Evolutionary conservation across 64 coral and sea anemone genomes (phyloP).

Genomic region (Dendronephthya gigantea): DNA sequence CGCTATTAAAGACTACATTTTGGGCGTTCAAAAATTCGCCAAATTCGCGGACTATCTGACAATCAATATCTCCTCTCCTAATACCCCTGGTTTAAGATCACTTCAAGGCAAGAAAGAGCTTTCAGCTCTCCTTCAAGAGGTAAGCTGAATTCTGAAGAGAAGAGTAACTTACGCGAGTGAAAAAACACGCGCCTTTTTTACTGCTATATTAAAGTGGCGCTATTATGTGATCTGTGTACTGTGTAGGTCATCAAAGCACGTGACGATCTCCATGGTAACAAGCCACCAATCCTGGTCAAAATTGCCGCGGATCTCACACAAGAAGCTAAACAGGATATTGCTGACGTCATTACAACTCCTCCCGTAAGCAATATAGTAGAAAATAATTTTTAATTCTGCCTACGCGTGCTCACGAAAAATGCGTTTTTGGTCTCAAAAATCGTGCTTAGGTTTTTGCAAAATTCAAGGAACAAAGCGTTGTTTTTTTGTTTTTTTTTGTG

Average conservation of each 20-base stretch:
- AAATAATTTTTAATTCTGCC: no score
- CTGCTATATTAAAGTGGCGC: no score
- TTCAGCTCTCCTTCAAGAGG: slow-evolving; percentile 65
- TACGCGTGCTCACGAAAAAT: no score
- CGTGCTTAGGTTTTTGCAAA: no score
- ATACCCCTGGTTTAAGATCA: slow-evolving; percentile 77
- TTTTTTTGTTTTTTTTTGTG: no score
- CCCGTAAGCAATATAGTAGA: slow-evolving; percentile 41
- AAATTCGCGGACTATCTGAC: slow-evolving; percentile 62
- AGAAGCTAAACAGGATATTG: slow-evolving; percentile 84
- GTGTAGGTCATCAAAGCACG: slow-evolving; percentile 71
- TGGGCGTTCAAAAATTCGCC: slow-evolving; percentile 66
- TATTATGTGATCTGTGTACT: neutral
- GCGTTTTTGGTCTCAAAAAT: no score
- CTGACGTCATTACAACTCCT: slow-evolving; percentile 54
- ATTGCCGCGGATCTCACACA: slow-evolving; percentile 80
- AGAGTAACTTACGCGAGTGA: no score
- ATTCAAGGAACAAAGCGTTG: no score
- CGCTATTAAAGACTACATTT: slow-evolving; percentile 59
- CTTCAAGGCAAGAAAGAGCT: slow-evolving; percentile 74
- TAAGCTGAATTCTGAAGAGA: neutral
- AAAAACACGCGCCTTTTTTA: no score
- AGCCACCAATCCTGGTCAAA: slow-evolving; percentile 69
- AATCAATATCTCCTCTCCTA: slow-evolving; percentile 88
- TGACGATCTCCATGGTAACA: slow-evolving; percentile 24